Evolutionary conservation across 1,140 invertebrate species (phyloP), one percentile per base, ranked within the genome.

Genomic region (Archivesica marissinica): DNA sequence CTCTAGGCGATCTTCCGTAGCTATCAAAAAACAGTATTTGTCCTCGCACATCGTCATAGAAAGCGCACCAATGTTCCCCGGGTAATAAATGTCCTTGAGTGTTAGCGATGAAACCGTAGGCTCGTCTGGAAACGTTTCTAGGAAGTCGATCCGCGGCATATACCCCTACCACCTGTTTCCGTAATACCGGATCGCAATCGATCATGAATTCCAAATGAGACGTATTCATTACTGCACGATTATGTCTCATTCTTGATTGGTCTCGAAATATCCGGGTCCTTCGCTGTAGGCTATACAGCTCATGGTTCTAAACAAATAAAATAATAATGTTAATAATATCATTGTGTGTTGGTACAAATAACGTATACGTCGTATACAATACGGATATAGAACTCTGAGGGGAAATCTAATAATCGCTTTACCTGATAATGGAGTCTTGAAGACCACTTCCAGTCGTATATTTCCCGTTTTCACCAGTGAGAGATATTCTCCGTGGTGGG

Each of bases 1-100:
- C n/a, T n/a, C n/a, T n/a, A n/a, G n/a, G n/a, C n/a, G n/a, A 35
- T 20, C 72, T 28, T 66, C 79, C 50, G 59, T 74, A 82, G 17
- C 80, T 83, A 41, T 87, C 86, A 74, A 87, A 87, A 25, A 70
- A 52, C 79, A 72, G 72, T 25, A 64, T 13, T 44, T 59, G 47
- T 44, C 25, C 17, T 38, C 56, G 6, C 28, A 44, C 25, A 66
- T 78, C 64, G 9, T 64, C 52, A 59, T 84, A 87, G 25, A 70
- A 50, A 2, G 75, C 86, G 17, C 77, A n/a, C 80, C 75, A 87
- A 66, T 87, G 86, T 54, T 84, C 28, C 15, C 86, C 75, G 13
- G 52, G 50, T 17, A 17, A 28, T 7, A 61, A 0, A 75, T 52
- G 41, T 44, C 17, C 33, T 0, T 79, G 50, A 1, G 86, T 87